Base-by-base conservation (phyloP, 2,797 vertebrate species). In the Glyptemys insculpta region DNA sequence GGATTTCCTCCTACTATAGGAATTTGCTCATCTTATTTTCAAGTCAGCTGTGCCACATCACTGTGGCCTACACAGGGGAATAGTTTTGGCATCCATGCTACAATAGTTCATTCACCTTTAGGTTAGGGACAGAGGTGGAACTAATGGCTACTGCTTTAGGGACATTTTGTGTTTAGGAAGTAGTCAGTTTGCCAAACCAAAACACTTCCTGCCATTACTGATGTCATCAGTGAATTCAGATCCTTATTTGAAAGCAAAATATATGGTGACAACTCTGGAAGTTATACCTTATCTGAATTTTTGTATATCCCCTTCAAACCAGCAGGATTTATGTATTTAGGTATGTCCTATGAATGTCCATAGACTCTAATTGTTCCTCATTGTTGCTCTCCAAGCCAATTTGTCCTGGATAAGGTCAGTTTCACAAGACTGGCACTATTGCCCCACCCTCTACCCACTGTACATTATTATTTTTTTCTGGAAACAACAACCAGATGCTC, bases 1-100 rank as follows among this genome's bases (percentile, higher is more conserved):
- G 0, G 15, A 79, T 52, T n/a, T 76, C 62, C 85, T 92, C 14
- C 88, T 47, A 72, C 88, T 88, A 83, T 0, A 90, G 37, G 29
- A 49, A 44, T 90, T 68, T 83, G 15, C 72, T 52, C 86, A 81
- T 4, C 85, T 89, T 90, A 52, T 52, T 85, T 72, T 72, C 21
- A 72, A 72, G 21, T 41, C 88, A 81, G 62, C 49, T 57, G 27
- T 85, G 54, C 16, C 72, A 25, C n/a, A 53, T 11, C 54, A 37
- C 19, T 72, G 44, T 44, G 5, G 82, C 23, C 25, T 72, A 72
- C 21, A 47, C 15, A 62, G 31, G 0, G 0, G 65, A 0, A 0
- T 41, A 74, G 86, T 93, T 92, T 83, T 54, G 49, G 37, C 34
- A 53, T 78, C 27, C 5, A 34, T n/a, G 44, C 78, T 68, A 83